Base-by-base conservation (phyloP, 2,797 vertebrate genomes). In the Microctenopoma stevenorrisi region DNA sequence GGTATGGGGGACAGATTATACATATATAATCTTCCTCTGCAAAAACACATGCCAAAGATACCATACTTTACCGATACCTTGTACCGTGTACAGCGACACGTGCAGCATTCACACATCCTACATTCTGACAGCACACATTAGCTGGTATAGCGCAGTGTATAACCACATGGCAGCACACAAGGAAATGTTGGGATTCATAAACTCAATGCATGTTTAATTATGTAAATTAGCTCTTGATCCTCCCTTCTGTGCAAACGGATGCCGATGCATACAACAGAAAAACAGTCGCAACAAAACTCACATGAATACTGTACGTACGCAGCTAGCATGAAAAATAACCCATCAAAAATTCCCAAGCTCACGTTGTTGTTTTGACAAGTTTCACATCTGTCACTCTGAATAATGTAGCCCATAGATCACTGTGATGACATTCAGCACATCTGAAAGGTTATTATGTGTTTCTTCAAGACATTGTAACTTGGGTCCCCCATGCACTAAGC, bases 361-460 rank as follows among this genome's bases (percentile, higher is more conserved):
- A 48, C 78, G 59, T 76, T 55, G 52, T 60, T 74, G 73, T 89
- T 85, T 79, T 78, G 81, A 86, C 76, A 78, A 86, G 71, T 75
- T 82, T 68, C 81, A 83, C 77, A 85, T 83, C 69, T 88, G 88
- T 82, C 89, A 86, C 64, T 79, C 15, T 50, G 62, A 84, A 79
- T 89, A 81, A 85, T 68, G 81, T 84, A 35, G 7, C 53, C 55
- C 79, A 82, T 66, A 68, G 74, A 89, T 90, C 84, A 85, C 58
- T 4, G 37, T 0, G 63, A 69, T 76, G 88, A 88, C 86, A 84
- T 63, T 72, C 82, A 82, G 64, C 76, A 68, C 85, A 74, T 90
- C 85, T 83, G 72, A 88, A 72, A 82, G 77, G 78, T 86, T 90
- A 86, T 86, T 83, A 83, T 86, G 78, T 70, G 67, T 89, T 82